Evolutionary conservation across 2,888 invertebrate species (phyloP), one percentile per base, ranked within the genome.

Genomic region (Halictus quadricinctus): DNA sequence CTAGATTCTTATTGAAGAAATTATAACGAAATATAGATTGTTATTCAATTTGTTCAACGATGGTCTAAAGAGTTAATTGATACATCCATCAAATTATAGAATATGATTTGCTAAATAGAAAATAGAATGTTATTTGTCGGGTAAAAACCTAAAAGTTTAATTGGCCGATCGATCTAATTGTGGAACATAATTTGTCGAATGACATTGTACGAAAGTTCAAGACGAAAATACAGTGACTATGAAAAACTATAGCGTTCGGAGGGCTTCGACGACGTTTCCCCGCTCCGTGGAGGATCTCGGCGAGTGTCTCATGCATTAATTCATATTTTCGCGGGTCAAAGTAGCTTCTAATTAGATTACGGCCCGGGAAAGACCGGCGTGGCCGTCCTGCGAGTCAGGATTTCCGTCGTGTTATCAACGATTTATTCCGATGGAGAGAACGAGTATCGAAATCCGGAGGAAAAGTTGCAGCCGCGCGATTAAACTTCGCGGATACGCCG

Each of bases 401-500:
- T n/a, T 29, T 64, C 46, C 64, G 48, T 64, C 46, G 10, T 6
- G 18, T 70, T 70, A 46, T 72, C 77, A 58, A 29, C 79, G 76
- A 73, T 64, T 64, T 29, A 64, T 64, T 29, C 64, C 29, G 64
- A 64, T 81, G 73, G 75, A 75, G 74, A 50, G 72, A 79, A 79
- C 60, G 66, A 76, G 84, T 80, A 84, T 82, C 88, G 83, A 78
- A 58, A 81, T 80, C 81, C 78, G 7, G 58, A 64, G 84, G 82
- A 78, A 84, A 90, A 89, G 77, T 88, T 90, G 79, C 41, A n/a
- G 74, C 69, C 58, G 82, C 84, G 79, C 91, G 90, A 92, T 92
- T 92, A 91, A 92, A 92, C 90, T 92, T 92, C 78, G 90, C 58
- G 88, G 89, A 90, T 91, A 90, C 91, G 90, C 88, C 86, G 79